Conservation (phyloP, 2,113 vertebrate genomes). For the Irena cyanogastra region DNA sequence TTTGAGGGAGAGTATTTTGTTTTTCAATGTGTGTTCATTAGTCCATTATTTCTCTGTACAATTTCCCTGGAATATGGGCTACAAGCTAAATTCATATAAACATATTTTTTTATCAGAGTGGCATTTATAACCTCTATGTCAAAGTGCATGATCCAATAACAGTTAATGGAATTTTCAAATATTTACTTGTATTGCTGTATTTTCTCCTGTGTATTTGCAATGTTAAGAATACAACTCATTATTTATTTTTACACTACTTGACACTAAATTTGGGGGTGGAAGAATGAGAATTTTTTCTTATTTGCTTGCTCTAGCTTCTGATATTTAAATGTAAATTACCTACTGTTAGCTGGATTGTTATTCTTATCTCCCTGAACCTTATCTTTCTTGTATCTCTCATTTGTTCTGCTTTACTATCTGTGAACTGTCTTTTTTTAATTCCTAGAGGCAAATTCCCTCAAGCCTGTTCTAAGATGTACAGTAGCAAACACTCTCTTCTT, state of each 20-base stretch:
- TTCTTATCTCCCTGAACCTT: constrained; percentile 14
- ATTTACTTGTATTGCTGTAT: not conserved
- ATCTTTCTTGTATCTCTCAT: not conserved
- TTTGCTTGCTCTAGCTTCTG: not conserved
- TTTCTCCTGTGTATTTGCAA: not conserved
- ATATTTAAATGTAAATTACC: constrained; percentile 27
- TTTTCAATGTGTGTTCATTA: not conserved
- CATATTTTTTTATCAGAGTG: not conserved
- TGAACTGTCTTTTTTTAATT: constrained; percentile 14
- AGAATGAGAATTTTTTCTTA: not conserved
- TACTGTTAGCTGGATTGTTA: not conserved
- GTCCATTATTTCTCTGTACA: not conserved
- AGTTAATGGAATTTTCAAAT: not conserved
- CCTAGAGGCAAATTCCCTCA: not conserved
- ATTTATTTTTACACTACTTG: not conserved
- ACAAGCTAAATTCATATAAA: not conserved
- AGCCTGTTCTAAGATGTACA: not conserved
- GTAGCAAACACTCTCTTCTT: not conserved
- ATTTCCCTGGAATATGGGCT: not conserved
- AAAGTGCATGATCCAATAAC: not conserved
- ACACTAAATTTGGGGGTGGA: not conserved
- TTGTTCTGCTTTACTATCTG: constrained; percentile 1
- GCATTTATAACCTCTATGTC: not conserved
- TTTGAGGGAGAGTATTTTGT: not conserved
- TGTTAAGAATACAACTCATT: not conserved